phyloP scores from a whole-genome alignment of 2,113 vertebrate genomes.

The Daphoenositta chrysoptera region DNA sequence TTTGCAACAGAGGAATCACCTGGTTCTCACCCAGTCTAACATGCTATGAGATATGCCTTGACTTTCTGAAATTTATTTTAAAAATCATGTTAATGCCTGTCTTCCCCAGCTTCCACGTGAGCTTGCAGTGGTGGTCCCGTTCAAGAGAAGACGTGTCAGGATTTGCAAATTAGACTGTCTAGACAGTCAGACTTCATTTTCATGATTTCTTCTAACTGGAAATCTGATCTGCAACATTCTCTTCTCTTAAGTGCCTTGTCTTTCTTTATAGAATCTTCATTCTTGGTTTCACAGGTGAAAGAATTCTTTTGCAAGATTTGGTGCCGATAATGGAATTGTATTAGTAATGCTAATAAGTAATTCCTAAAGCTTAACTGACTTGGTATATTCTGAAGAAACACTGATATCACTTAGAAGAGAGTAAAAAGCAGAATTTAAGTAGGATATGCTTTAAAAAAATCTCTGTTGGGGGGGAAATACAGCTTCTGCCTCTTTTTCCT shows the following conservation, averaged over 20 bases:
- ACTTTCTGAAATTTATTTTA: not conserved
- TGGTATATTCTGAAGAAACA: not conserved
- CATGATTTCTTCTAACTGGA: not conserved
- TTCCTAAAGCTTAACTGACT: not conserved
- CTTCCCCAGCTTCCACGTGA: not conserved
- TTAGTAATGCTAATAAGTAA: not conserved
- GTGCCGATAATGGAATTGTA: not conserved
- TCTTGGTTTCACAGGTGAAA: not conserved
- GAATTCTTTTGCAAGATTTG: not conserved
- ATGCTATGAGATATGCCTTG: too few relatives aligned
- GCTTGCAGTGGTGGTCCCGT: not conserved
- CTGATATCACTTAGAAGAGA: not conserved
- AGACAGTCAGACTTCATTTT: not conserved
- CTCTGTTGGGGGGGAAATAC: not conserved
- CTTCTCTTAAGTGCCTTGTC: not conserved
- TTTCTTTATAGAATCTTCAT: not conserved
- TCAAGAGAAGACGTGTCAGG: not conserved
- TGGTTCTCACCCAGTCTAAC: not conserved
- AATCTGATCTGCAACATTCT: not conserved
- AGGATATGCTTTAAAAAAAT: not conserved
- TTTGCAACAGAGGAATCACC: not conserved
- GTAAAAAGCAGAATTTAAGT: not conserved
- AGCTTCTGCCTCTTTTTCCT: constrained; percentile 20
- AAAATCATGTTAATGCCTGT: not conserved
- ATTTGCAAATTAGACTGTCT: not conserved